Percentiles rank a stretch among this genome's conserved stretches.
Evolutionary conservation across 2,113 vertebrate genomes (phyloP).

Genomic region (Erpornis zantholeuca): DNA sequence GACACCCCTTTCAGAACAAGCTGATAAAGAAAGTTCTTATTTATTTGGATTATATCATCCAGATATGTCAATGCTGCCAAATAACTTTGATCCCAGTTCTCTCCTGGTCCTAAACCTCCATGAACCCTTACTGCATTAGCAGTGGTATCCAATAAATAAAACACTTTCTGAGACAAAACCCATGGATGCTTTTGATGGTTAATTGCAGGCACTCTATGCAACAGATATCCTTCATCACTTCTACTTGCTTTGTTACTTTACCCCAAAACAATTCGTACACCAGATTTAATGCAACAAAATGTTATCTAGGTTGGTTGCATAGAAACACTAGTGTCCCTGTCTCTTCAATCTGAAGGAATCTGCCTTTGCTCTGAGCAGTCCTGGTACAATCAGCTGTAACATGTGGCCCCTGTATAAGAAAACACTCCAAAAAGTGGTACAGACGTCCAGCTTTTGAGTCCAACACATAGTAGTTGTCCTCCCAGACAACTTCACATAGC

Average conservation of each 20-base stretch:
- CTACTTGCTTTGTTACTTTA: neutral
- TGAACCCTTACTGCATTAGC: neutral
- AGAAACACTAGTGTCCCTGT: neutral
- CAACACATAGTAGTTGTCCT: neutral
- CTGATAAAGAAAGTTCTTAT: neutral
- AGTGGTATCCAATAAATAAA: neutral
- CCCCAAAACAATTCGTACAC: neutral
- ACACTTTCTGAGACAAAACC: neutral
- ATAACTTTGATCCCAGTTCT: neutral
- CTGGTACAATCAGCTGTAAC: neutral
- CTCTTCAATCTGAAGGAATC: neutral
- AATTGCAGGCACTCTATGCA: neutral
- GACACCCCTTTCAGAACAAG: neutral
- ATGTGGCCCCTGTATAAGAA: neutral
- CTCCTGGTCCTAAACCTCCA: neutral
- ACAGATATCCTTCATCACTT: neutral
- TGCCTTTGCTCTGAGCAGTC: neutral
- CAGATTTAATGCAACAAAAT: neutral
- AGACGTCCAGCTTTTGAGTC: neutral
- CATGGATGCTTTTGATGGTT: neutral
- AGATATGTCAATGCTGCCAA: neutral
- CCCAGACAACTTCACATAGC: neutral
- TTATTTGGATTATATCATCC: neutral
- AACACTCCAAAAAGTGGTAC: neutral
- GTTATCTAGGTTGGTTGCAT: neutral